These are phyloP conservation scores for Amiota communis DNA, from an alignment of 2,888 invertebrate genomes.

Conservation along the genomic window DNA sequence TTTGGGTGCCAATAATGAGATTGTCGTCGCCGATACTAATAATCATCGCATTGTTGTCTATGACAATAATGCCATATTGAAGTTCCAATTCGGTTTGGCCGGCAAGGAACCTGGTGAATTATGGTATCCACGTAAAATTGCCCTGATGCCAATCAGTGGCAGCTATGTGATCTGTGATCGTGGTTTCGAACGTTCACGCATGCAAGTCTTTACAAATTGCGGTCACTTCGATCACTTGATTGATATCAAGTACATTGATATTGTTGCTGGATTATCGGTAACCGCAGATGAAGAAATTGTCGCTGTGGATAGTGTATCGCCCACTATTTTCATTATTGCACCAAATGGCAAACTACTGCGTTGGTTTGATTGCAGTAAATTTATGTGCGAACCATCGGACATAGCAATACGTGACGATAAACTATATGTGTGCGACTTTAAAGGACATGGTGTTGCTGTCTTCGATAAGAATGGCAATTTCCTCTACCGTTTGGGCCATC, in stretches of 20 bases:
- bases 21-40: conserved; percentile 96
- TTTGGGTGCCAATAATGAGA: conserved; percentile 93
- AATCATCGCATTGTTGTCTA: conserved; percentile 97
- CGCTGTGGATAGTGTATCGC: conserved; percentile 97
- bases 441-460: conserved; percentile 97
- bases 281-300: conserved; percentile 94
- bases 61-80: conserved; percentile 93
- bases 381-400: conserved; percentile 98
- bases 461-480: conserved; percentile 94
- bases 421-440: conserved; percentile 98
- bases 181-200: conserved; percentile 94
- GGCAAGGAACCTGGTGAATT: conserved; percentile 97
- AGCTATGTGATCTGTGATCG: conserved; percentile 98
- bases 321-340: conserved; percentile 94
- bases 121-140: conserved; percentile 98
- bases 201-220: conserved; percentile 97
- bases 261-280: conserved; percentile 95
- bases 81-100: conserved; percentile 94
- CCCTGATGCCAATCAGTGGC: conserved; percentile 88
- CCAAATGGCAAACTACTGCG: conserved; percentile 93
- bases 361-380: conserved; percentile 98
- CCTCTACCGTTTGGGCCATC: conserved; percentile 93
- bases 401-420: conserved; percentile 95
- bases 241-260: conserved; percentile 88
- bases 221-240: conserved; percentile 97